Evolutionary conservation across 2,113 vertebrate species (phyloP), one percentile per base, ranked within the genome.

Genomic region (Antechinus flavipes): DNA sequence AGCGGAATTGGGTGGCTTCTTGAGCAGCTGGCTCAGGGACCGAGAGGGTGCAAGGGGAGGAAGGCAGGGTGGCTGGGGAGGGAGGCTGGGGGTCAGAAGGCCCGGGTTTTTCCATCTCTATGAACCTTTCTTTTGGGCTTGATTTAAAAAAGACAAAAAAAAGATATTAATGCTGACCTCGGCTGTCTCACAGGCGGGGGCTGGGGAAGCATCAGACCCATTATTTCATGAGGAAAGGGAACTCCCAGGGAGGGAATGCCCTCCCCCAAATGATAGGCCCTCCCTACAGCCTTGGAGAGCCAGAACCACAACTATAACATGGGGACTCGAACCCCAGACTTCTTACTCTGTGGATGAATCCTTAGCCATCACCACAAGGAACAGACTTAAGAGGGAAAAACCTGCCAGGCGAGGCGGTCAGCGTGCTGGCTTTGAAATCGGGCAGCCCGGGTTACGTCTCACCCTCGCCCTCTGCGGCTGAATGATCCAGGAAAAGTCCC

Each of bases 391-490:
- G 19, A 84, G 68, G 42, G 22, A 35, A 42, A n/a, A 42, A 2
- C 2, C 4, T 16, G 30, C 30, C 12, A 2, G 2, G 58, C 14
- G 35, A 8, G 8, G 68, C 0, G 16, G 16, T 22, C 19, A 2
- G 5, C n/a, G 6, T 4, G 14, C 30, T n/a, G 61, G 1, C 61
- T n/a, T 68, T 12, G 58, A 30, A 68, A 11, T 16, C 3, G 6
- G 61, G 61, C 35, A 68, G 35, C 16, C 30, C 68, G 16, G 35
- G n/a, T 84, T 19, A n/a, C 6, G 1, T n/a, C 35, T 14, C 8
- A 19, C 1, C 7, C 5, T n/a, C 2, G 35, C 6, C 35, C 68
- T 5, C n/a, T 84, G 6, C 5, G 35, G 61, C 35, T 25, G 1
- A n/a, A 35, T n/a, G 61, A n/a, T 76, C 61, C 61, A 76, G 61